A percentile compares a stretch with the other conserved stretches of the same genome.
These are phyloP conservation scores for Elephas maximus DNA, from an alignment of 2,113 vertebrate genomes.

Conservation along the genomic window DNA sequence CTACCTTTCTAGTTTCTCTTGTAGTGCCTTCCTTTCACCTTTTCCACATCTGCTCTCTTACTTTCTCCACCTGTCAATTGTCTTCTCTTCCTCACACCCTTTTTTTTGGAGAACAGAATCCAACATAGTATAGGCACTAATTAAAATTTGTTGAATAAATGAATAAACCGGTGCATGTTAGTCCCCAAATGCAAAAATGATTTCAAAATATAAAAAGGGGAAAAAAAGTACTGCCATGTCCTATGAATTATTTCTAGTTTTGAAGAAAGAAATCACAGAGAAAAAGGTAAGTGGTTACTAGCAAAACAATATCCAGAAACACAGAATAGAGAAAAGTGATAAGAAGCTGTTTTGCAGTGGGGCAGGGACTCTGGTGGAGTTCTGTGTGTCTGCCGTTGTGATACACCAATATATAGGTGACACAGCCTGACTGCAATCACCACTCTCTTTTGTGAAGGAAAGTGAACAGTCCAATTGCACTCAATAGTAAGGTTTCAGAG, in stretches of 20 bases:
- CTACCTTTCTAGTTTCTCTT: neutral
- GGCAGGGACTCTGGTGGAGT: neutral
- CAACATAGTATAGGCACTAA: neutral
- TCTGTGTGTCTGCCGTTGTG: rapidly evolving
- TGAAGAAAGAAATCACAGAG: neutral
- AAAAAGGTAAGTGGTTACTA: neutral
- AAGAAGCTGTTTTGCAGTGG: neutral
- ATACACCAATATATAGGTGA: neutral
- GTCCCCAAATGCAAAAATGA: neutral
- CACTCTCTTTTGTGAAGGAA: neutral
- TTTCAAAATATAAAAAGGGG: neutral
- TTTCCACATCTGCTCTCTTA: neutral
- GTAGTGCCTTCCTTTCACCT: rapidly evolving
- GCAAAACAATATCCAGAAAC: neutral
- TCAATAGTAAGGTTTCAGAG: neutral
- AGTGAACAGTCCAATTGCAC: neutral
- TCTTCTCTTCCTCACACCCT: neutral
- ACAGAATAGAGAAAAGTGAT: neutral
- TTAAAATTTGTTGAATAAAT: neutral
- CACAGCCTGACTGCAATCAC: neutral
- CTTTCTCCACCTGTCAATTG: neutral
- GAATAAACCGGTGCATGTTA: neutral
- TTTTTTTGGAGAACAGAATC: slow-evolving; percentile 4
- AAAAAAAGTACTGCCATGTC: neutral
- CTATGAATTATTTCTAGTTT: neutral